Evolutionary conservation across 2,888 invertebrate species (phyloP), one percentile per base, ranked within the genome.

Genomic region (Dolichomitus sp.): DNA sequence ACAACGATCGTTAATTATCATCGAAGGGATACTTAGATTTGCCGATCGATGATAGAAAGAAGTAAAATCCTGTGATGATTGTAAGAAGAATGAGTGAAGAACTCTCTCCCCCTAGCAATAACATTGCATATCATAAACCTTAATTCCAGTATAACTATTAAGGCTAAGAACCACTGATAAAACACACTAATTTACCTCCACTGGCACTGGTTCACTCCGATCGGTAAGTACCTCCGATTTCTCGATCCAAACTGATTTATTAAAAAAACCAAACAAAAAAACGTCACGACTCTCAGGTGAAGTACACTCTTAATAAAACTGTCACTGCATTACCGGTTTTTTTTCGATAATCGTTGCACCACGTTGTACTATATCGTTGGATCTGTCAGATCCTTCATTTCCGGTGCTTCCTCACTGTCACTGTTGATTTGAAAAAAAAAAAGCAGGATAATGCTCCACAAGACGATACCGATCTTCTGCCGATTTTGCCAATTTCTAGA

Each of bases 151-250:
- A 68, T 37, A 30, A 48, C 50, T 19, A 59, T 23, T 48, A 27
- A 5, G 17, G 19, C 11, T 33, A 57, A 80, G 57, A 72, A 57
- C 11, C 79, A 81, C 79, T 73, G 68, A 73, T 37, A 77, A 79
- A 84, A 74, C 82, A 65, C 84, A 74, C 78, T 42, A 87, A 90
- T 89, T 91, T 91, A 89, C 89, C 91, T 90, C 91, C 87, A 90
- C 88, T 88, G 88, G 84, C 84, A 89, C 88, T 87, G 89, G 87
- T 87, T 88, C 91, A 91, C 91, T 89, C 85, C 88, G 88, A 89
- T 88, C 87, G 86, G 73, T 85, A 86, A 84, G 83, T 80, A 83
- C 68, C 83, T 76, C 80, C 76, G 75, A 68, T 59, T 76, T 37
- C 76, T 79, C 75, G 75, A 75, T 83, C 75, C 42, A 76, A 80